Evolutionary conservation across 2,797 vertebrate genomes (phyloP).

Genomic region (Dryobates pubescens): DNA sequence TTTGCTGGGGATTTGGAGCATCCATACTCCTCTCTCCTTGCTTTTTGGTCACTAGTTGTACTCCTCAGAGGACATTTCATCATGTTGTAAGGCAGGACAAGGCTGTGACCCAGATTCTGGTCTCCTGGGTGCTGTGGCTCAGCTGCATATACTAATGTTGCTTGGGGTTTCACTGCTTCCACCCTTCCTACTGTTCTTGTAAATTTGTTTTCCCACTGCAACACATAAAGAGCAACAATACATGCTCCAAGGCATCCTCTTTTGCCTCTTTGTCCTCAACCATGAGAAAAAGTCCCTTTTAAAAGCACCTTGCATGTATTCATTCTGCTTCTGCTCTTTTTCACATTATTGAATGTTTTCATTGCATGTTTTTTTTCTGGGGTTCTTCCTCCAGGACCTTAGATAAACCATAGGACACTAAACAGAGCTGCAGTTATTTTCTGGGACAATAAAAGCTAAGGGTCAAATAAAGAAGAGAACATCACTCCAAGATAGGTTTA

Average conservation of each 20-base stretch:
- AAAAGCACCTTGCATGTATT: neutral
- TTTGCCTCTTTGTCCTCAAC: constrained; percentile 36
- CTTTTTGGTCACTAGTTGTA: constrained; percentile 48
- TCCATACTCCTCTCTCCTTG: neutral
- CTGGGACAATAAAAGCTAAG: neutral
- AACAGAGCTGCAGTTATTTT: constrained; percentile 2
- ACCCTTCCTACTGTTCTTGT: constrained; percentile 62
- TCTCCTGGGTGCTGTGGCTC: constrained; percentile 67
- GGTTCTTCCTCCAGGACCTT: neutral
- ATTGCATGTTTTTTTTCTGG: neutral
- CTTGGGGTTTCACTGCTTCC: constrained; percentile 65
- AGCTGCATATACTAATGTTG: constrained; percentile 60
- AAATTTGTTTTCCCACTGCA: constrained; percentile 66
- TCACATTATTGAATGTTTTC: neutral
- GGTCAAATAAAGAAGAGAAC: constrained; percentile 55
- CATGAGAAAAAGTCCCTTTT: constrained; percentile 19
- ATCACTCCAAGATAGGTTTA: constrained; percentile 22
- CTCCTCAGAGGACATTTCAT: constrained; percentile 8
- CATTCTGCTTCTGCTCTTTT: neutral
- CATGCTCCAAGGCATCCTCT: constrained; percentile 28
- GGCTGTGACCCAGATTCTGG: constrained; percentile 67
- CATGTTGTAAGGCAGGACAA: constrained; percentile 62
- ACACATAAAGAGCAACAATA: constrained; percentile 68
- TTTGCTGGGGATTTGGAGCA: neutral
- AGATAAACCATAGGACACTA: neutral